phyloP scores from a whole-genome alignment of 92 coral and sea anemone species.

The Micromussa lordhowensis region DNA sequence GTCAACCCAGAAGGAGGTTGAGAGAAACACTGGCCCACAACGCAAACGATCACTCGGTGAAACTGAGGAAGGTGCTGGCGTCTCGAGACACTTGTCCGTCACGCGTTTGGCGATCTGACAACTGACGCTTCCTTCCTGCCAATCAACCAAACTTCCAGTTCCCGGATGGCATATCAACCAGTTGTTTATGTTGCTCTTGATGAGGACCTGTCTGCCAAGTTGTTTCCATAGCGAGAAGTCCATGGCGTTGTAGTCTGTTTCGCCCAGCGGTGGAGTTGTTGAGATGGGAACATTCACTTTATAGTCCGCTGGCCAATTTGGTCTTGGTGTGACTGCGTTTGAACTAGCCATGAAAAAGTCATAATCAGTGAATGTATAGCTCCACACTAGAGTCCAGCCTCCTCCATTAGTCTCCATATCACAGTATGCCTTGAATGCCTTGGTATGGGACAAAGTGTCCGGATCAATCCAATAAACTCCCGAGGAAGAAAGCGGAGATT shows the following conservation, averaged over 20 bases:
- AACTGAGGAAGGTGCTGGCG: conserved; percentile 7
- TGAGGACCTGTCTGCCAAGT: conserved; percentile 62
- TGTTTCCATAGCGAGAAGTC: conserved; percentile 59
- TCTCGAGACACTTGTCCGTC: conserved; percentile 19
- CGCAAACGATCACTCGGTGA: not conserved
- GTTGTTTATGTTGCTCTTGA: conserved; percentile 73
- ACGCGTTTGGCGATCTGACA: conserved; percentile 41
- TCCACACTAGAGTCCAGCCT: conserved; percentile 48
- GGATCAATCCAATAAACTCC: conserved; percentile 77
- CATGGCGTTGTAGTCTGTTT: conserved; percentile 45
- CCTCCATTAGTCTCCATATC: conserved; percentile 48
- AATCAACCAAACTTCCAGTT: conserved; percentile 62
- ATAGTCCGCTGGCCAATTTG: not conserved
- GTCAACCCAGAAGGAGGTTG: not conserved
- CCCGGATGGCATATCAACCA: conserved; percentile 73
- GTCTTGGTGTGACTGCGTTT: conserved; percentile 37
- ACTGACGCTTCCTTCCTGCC: conserved; percentile 50
- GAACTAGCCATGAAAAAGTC: not conserved
- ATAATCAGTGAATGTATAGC: conserved; percentile 29
- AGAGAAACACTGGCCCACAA: conserved; percentile 15
- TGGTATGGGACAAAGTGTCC: conserved; percentile 16
- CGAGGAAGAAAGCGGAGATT: conserved; percentile 12
- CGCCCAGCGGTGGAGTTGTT: conserved; percentile 43
- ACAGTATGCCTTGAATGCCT: conserved; percentile 69
- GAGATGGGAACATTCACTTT: not conserved